phyloP scores from a whole-genome alignment of 2,113 vertebrate genomes.

The Benitochromis conjunctus region DNA sequence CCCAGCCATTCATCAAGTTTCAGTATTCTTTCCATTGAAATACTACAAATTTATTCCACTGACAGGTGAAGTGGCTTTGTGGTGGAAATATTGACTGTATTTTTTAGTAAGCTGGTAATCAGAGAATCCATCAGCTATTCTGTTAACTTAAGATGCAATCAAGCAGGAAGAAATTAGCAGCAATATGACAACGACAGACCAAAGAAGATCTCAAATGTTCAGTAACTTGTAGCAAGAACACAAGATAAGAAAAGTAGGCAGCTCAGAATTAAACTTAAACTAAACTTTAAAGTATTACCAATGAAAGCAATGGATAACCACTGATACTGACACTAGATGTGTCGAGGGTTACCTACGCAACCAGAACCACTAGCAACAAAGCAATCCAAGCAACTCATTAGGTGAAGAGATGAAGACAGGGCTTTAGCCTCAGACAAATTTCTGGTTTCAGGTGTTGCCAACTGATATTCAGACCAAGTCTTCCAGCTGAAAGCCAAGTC shows the following conservation, averaged over 20 bases:
- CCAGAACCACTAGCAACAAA: background rate
- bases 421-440: background rate
- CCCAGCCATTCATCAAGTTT: background rate
- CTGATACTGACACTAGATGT: background rate
- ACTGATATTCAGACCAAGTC: background rate
- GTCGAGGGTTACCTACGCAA: background rate
- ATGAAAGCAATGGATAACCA: background rate
- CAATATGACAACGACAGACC: background rate
- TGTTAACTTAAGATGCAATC: background rate
- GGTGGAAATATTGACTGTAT: too few species aligned
- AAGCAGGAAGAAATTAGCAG: background rate
- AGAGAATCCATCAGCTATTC: background rate
- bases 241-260: background rate
- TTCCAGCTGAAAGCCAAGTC: background rate
- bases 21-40: background rate
- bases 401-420: background rate
- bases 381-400: background rate
- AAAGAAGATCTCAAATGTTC: background rate
- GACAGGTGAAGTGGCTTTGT: too few species aligned
- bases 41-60: background rate
- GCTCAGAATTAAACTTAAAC: rapidly evolving
- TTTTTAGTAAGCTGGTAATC: too few species aligned
- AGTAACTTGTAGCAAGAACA: background rate
- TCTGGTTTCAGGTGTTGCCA: background rate
- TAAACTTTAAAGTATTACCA: background rate